A percentile compares a stretch with the other conserved stretches of the same genome.
phyloP scores from a whole-genome alignment of 2,797 vertebrate genomes.

The Sandelia bainsii region DNA sequence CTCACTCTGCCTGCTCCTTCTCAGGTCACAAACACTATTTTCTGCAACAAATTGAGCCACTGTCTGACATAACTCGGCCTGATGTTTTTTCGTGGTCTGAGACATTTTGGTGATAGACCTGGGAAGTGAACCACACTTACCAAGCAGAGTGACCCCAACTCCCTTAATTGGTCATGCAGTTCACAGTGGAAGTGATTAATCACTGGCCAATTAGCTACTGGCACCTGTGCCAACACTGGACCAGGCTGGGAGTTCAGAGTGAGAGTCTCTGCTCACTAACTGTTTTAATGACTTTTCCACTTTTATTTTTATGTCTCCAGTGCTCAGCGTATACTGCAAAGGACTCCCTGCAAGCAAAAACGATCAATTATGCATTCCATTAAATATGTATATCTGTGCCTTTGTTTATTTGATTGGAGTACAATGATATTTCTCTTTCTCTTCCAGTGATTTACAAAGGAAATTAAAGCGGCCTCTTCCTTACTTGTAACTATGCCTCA shows the following conservation, averaged over 20 bases:
- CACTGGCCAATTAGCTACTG: slow-evolving; percentile 74
- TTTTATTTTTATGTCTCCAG: slow-evolving; percentile 83
- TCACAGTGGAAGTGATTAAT: slow-evolving; percentile 77
- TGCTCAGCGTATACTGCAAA: slow-evolving; percentile 79
- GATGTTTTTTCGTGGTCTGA: slow-evolving; percentile 16
- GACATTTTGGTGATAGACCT: slow-evolving; percentile 46
- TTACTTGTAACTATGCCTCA: slow-evolving; percentile 26
- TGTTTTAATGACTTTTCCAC: slow-evolving; percentile 80
- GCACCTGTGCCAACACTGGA: slow-evolving; percentile 66
- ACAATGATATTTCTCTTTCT: slow-evolving; percentile 73
- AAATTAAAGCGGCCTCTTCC: slow-evolving; percentile 49
- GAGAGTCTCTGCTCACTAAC: slow-evolving; percentile 63
- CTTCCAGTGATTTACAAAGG: slow-evolving; percentile 67
- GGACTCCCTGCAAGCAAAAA: slow-evolving; percentile 81
- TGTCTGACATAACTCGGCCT: slow-evolving; percentile 18
- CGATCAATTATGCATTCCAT: slow-evolving; percentile 82
- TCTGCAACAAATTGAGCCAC: background rate
- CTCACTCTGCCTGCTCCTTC: background rate
- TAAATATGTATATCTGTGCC: slow-evolving; percentile 84
- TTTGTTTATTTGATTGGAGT: slow-evolving; percentile 82
- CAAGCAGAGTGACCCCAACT: slow-evolving; percentile 44
- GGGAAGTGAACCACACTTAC: slow-evolving; percentile 45
- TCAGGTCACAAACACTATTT: slow-evolving; percentile 6
- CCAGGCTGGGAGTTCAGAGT: slow-evolving; percentile 50
- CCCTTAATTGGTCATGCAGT: slow-evolving; percentile 70